Base-by-base conservation (phyloP, 1,140 invertebrate genomes). In the Eriosoma lanigerum region DNA sequence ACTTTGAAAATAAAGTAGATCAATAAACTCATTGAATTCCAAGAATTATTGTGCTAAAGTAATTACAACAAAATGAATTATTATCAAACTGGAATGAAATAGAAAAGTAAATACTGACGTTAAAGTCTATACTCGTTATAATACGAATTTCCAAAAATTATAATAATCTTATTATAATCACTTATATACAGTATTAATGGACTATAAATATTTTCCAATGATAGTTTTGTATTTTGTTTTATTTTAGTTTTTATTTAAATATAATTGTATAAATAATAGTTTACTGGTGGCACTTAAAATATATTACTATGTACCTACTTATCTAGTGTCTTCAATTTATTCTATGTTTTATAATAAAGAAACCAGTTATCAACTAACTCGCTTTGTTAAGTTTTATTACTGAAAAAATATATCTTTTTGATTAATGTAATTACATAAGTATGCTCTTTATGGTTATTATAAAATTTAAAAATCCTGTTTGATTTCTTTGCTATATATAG, bases 401-500 rank as follows among this genome's bases (percentile, higher is more conserved):
- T 24, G 32, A 44, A 66, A 64, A 62, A 50, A 50, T n/a, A 48
- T 48, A 70, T 70, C 66, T 70, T 50, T 70, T 70, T 70, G 66
- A 70, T 70, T 70, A 70, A 70, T 70, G 44, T 50, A 48, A 70
- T 50, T 70, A 50, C 66, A 50, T 15, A 21, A 13, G 24, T 32
- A 50, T 68, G 46, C 66, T 70, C 66, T 26, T 70, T 50, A 70
- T 50, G 66, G 46, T 70, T 70, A 38, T 38, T 70, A 70, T 50
- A 70, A n/a, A 19, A 19, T 15, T 60, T 70, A 66, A 38, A 70
- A 70, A 70, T 70, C 66, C 66, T 15, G 66, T 70, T 70, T 70
- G 46, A 46, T 68, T 70, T 17, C 44, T 46, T 70, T 38, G 32
- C 32, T 38, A 38, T 38, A 38, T 38, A 38, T 48, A 10, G 15